These are phyloP conservation scores for Ambastaia sidthimunki DNA, from an alignment of 2,797 vertebrate species.

Conservation along the genomic window DNA sequence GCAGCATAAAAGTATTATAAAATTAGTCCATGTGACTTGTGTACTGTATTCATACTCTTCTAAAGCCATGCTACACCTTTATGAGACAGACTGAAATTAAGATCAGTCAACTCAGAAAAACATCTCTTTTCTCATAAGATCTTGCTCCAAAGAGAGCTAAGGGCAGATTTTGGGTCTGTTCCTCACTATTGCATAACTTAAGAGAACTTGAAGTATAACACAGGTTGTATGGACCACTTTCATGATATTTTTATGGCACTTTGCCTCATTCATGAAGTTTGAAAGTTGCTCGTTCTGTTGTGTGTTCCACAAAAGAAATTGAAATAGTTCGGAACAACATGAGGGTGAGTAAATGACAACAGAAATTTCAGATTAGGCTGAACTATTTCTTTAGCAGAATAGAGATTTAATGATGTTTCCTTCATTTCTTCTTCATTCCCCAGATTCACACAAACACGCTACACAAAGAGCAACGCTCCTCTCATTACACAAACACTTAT, in stretches of 20 bases:
- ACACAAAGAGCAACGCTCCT: slow-evolving; percentile 42
- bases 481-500: slow-evolving; percentile 61
- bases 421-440: slow-evolving; percentile 28
- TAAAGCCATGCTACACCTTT: not conserved
- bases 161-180: not conserved
- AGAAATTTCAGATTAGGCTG: slow-evolving; percentile 8
- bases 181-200: not conserved
- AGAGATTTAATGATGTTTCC: slow-evolving; percentile 51
- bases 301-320: not conserved
- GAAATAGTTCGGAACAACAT: not conserved
- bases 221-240: too few relatives aligned
- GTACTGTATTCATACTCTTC: not conserved
- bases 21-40: too few relatives aligned
- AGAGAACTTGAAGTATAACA: not conserved
- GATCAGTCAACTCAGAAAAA: not conserved
- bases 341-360: not conserved
- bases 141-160: not conserved
- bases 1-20: too few relatives aligned
- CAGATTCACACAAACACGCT: slow-evolving; percentile 32
- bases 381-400: slow-evolving; percentile 25
- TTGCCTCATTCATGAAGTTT: too few relatives aligned
- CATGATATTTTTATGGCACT: too few relatives aligned
- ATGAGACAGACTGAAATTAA: not conserved
- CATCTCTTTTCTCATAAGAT: not conserved
- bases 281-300: too few relatives aligned